Percentiles rank a stretch among this genome's conserved stretches.
Conservation (phyloP, 1,140 invertebrate species). For the Drosophila baimaii region DNA sequence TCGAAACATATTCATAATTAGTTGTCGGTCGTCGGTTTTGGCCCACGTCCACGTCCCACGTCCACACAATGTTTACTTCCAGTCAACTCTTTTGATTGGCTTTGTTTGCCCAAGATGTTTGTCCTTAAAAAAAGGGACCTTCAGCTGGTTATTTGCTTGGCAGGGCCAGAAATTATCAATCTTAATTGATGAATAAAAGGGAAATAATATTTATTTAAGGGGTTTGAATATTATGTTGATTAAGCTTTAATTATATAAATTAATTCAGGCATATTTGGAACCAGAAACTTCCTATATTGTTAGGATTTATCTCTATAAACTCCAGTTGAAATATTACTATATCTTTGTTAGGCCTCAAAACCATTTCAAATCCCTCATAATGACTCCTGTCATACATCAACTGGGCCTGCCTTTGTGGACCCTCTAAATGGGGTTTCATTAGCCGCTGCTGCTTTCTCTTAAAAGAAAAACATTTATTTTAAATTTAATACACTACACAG, state of each 20-base stretch:
- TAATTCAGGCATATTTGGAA: not conserved
- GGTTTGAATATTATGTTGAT: too few relatives aligned
- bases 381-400: slow-evolving; percentile 57
- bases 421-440: slow-evolving; percentile 74
- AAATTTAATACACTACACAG: slow-evolving; percentile 69
- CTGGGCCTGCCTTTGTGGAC: slow-evolving; percentile 10
- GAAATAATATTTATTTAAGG: not conserved
- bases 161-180: not conserved
- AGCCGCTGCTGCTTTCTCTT: slow-evolving; percentile 30
- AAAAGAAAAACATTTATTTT: slow-evolving; percentile 76
- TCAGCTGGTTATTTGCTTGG: not conserved
- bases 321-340: not conserved
- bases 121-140: slow-evolving; percentile 9
- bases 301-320: too few relatives aligned
- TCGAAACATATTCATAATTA: slow-evolving; percentile 81
- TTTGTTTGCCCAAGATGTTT: slow-evolving; percentile 46
- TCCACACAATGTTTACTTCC: slow-evolving; percentile 20
- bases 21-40: slow-evolving; percentile 34
- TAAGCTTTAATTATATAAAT: too few relatives aligned
- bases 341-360: not conserved
- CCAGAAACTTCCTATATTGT: not conserved
- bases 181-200: not conserved
- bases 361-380: slow-evolving; percentile 3
- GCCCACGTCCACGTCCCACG: slow-evolving; percentile 28
- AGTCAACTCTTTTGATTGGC: slow-evolving; percentile 37